phyloP scores from a whole-genome alignment of 2,113 vertebrate species.

The Otocyon megalotis region DNA sequence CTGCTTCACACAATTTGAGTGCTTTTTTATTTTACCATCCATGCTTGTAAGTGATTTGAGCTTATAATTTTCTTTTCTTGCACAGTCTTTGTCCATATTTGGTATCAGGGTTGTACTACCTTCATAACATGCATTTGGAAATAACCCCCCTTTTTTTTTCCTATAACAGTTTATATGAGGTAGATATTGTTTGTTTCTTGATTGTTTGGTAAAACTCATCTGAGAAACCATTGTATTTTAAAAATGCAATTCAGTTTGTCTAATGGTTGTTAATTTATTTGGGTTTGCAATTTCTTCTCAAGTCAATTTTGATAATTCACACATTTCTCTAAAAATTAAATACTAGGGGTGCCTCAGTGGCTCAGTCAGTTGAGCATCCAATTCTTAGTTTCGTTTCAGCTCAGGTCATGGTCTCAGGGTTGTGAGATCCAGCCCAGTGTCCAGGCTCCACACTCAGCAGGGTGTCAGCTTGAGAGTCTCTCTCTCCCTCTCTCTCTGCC shows the following conservation, averaged over 20 bases:
- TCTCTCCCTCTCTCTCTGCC: background rate
- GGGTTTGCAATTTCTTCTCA: conserved; percentile 19
- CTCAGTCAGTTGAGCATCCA: background rate
- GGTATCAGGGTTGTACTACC: background rate
- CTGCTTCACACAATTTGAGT: background rate
- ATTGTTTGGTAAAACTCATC: background rate
- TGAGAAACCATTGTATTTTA: conserved; percentile 52
- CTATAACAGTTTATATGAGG: background rate
- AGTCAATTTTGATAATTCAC: conserved; percentile 46
- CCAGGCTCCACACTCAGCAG: background rate
- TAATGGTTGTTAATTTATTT: conserved; percentile 18
- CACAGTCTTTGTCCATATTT: background rate
- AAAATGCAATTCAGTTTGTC: conserved; percentile 39
- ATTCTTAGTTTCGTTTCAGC: background rate
- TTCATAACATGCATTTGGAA: conserved; percentile 35
- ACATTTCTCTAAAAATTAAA: conserved; percentile 43
- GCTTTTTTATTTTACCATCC: conserved; percentile 36
- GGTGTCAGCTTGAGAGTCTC: background rate
- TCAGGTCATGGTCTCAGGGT: background rate
- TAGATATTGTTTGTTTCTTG: conserved; percentile 26
- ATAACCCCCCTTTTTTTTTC: background rate
- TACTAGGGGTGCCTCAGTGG: background rate
- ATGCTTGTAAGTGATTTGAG: conserved; percentile 29
- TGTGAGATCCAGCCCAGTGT: background rate
- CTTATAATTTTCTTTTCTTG: conserved; percentile 27